These are phyloP conservation scores for Pelochelys cantorii DNA, from an alignment of 2,797 vertebrate species.

Conservation along the genomic window DNA sequence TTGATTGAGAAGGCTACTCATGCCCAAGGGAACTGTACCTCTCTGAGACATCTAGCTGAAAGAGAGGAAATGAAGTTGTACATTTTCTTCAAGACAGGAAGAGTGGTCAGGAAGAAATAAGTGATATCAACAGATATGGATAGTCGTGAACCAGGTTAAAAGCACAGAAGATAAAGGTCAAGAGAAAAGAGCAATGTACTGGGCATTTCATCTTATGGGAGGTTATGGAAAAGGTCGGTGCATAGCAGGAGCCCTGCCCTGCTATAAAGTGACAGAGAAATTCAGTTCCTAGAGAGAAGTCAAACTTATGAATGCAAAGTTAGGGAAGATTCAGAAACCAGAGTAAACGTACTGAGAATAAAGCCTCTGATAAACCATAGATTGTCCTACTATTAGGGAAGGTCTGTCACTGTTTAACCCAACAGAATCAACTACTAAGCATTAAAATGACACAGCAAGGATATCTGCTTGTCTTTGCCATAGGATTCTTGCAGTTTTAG, in stretches of 20 bases:
- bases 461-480: neutral
- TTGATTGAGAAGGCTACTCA: neutral
- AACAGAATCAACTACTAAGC: neutral
- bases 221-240: fast-evolving
- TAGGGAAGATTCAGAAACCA: neutral
- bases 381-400: neutral
- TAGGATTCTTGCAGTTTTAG: no score
- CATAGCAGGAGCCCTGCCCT: neutral
- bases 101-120: neutral
- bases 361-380: neutral
- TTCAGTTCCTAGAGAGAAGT: neutral
- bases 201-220: neutral
- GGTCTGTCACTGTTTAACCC: neutral
- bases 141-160: neutral
- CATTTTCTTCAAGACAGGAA: neutral
- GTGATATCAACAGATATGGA: neutral
- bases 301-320: neutral
- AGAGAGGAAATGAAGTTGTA: neutral
- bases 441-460: fast-evolving
- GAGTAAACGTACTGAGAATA: neutral
- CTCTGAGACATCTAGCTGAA: neutral
- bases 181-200: neutral
- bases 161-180: neutral
- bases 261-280: neutral
- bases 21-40: neutral